Evolutionary conservation across 2,888 invertebrate species (phyloP).

Genomic region (Morpho deidamia): DNA sequence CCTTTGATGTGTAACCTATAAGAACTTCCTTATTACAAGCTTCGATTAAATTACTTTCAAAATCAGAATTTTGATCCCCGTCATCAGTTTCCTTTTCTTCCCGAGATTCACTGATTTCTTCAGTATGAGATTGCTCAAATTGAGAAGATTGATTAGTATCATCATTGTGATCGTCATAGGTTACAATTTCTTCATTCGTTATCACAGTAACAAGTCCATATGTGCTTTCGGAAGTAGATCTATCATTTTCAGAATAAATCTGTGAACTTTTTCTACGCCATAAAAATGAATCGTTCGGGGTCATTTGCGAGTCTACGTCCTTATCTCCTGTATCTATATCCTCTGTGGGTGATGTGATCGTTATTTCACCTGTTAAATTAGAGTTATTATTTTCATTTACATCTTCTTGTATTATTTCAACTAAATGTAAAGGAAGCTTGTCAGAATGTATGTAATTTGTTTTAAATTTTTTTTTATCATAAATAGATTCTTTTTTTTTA

Average conservation of each 20-base stretch:
- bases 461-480: conserved; percentile 65
- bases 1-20: conserved; percentile 51
- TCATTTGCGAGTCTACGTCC: conserved; percentile 56
- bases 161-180: conserved; percentile 32
- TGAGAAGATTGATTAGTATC: conserved; percentile 16
- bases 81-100: conserved; percentile 28
- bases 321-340: conserved; percentile 41
- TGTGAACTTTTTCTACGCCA: conserved; percentile 77
- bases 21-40: conserved; percentile 66
- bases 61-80: conserved; percentile 49
- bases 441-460: conserved; percentile 69
- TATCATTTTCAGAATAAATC: conserved; percentile 61
- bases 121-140: conserved; percentile 42
- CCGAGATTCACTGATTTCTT: conserved; percentile 39
- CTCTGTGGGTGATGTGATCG: conserved; percentile 15
- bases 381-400: conserved; percentile 39
- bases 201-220: conserved; percentile 54
- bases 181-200: conserved; percentile 40
- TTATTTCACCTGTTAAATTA: conserved; percentile 20
- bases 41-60: conserved; percentile 66
- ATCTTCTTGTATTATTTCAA: conserved; percentile 72
- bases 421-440: conserved; percentile 60
- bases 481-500: conserved; percentile 56
- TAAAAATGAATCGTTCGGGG: conserved; percentile 83
- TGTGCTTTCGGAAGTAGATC: conserved; percentile 48